Evolutionary conservation across 1,140 invertebrate genomes (phyloP).

Genomic region (Glossosoma conforme): DNA sequence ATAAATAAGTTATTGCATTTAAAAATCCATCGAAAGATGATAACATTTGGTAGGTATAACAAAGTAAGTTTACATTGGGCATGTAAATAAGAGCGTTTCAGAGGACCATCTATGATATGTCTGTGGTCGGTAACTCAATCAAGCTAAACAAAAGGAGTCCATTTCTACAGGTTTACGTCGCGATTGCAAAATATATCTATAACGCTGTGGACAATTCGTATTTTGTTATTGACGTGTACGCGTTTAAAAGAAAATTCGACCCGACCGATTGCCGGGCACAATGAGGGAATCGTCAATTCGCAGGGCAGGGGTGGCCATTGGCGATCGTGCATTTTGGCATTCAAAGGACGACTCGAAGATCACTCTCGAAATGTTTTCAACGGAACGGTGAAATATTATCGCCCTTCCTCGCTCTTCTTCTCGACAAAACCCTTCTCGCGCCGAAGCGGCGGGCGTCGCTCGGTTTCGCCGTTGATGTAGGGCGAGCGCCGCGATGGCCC

Average conservation of each 20-base stretch:
- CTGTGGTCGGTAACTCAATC: constrained; percentile 23
- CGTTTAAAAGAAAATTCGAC: neutral
- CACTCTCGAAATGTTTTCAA: constrained; percentile 5
- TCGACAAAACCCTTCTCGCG: too few relatives aligned
- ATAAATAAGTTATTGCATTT: too few relatives aligned
- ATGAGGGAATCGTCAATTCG: constrained; percentile 36
- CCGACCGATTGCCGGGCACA: constrained; percentile 6
- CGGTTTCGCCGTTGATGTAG: constrained; percentile 24
- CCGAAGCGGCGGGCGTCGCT: neutral
- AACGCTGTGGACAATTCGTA: neutral
- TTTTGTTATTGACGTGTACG: neutral
- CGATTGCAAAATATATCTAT: constrained; percentile 8
- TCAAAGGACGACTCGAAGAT: constrained; percentile 35
- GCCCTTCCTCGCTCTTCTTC: too few relatives aligned
- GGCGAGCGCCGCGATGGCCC: constrained; percentile 42
- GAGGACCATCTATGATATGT: constrained; percentile 10
- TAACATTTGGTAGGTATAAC: too few relatives aligned
- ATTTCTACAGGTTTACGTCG: constrained; percentile 17
- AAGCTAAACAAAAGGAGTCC: constrained; percentile 27
- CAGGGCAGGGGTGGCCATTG: constrained; percentile 52
- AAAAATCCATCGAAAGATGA: too few relatives aligned
- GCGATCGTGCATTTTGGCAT: constrained; percentile 51
- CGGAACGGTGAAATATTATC: constrained; percentile 15
- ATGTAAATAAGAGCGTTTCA: too few relatives aligned
- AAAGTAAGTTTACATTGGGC: too few relatives aligned